Conservation (phyloP, 2,797 vertebrate species). For the Harpagifer antarcticus region DNA sequence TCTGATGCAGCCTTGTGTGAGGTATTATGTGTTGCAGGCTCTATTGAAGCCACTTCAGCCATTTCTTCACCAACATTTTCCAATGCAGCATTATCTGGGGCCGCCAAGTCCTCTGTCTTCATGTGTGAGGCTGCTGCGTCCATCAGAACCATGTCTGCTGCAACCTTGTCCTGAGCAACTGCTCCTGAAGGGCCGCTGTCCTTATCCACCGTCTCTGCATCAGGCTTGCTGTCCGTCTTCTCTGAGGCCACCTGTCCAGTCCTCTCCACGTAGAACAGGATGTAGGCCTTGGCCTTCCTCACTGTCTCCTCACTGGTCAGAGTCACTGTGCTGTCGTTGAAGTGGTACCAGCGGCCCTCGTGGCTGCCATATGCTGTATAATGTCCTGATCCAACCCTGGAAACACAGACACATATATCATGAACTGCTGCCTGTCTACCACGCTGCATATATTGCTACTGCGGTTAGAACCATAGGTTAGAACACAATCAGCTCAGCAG, state of each 20-base stretch:
- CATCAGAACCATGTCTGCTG: conserved; percentile 13
- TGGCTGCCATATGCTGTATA: conserved; percentile 96
- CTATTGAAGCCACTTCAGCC: conserved; percentile 12
- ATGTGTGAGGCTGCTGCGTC: conserved; percentile 36
- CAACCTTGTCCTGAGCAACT: conserved; percentile 34
- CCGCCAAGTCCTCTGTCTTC: conserved; percentile 20
- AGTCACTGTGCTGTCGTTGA: conserved; percentile 99
- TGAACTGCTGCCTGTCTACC: conserved; percentile 35
- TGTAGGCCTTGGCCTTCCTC: conserved; percentile 97
- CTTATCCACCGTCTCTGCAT: neutral
- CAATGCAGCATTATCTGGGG: conserved; percentile 3
- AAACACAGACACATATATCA: conserved; percentile 53
- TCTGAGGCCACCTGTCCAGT: conserved; percentile 83
- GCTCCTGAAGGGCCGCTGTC: conserved; percentile 38
- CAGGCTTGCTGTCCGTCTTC: conserved; percentile 29
- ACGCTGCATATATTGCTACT: conserved; percentile 19
- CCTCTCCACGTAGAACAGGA: conserved; percentile 96
- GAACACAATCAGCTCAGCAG: neutral
- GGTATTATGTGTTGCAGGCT: conserved; percentile 48
- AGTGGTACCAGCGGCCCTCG: conserved; percentile 96
- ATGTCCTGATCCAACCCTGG: conserved; percentile 96
- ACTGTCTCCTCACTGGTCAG: conserved; percentile 94
- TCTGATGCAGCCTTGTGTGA: conserved; percentile 59
- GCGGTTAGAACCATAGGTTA: conserved; percentile 3
- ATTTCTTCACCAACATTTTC: conserved; percentile 31